Conservation (phyloP, 2,797 vertebrate genomes). For the Chelmon rostratus region DNA sequence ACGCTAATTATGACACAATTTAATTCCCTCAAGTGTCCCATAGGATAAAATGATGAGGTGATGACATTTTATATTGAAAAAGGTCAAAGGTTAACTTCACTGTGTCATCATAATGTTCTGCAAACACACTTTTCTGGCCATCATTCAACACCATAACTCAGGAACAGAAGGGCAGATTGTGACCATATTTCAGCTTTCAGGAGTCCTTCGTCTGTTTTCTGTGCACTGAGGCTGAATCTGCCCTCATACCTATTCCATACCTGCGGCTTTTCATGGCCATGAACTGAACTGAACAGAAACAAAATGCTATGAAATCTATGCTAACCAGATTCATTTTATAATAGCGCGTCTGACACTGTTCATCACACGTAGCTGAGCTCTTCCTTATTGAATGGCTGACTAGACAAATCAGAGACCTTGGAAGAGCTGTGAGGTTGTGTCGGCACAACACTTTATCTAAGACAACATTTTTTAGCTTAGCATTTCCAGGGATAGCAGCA, state of each 20-base stretch:
- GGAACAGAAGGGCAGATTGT: no score
- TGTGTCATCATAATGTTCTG: not conserved
- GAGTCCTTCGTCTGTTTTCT: slow-evolving; percentile 7
- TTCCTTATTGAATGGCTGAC: slow-evolving; percentile 22
- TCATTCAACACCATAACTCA: no score
- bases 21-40: no score
- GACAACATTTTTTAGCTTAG: no score
- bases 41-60: not conserved
- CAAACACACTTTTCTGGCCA: not conserved
- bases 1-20: no score
- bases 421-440: slow-evolving; percentile 20
- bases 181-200: slow-evolving; percentile 22
- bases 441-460: no score
- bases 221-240: not conserved
- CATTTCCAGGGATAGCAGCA: no score
- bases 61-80: not conserved
- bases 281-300: not conserved
- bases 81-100: not conserved
- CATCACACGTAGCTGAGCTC: slow-evolving; percentile 19
- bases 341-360: slow-evolving; percentile 13
- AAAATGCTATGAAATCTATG: not conserved
- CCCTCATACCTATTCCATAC: not conserved
- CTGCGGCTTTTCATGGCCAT: slow-evolving; percentile 11
- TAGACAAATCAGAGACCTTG: slow-evolving; percentile 11
- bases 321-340: slow-evolving; percentile 7